Base-by-base conservation (phyloP, 2,888 invertebrate species). In the Choreutis nemorana region DNA sequence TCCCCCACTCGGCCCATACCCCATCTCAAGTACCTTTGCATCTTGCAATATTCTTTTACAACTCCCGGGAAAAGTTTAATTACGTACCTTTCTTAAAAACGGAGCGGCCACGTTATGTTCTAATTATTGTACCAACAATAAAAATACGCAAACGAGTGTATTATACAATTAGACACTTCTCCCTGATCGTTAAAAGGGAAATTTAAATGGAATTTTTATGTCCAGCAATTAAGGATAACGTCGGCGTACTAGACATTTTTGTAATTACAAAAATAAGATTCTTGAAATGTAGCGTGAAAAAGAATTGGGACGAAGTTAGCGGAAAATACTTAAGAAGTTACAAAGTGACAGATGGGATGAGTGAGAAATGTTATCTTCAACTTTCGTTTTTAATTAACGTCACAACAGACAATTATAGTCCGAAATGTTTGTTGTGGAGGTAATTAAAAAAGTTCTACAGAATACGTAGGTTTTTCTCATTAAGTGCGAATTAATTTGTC, bases 191-290 rank as follows among this genome's bases (percentile, higher is more conserved):
- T 77, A 78, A 78, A 79, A 78, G 66, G 79, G 73, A 79, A 80
- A 80, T 78, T 80, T 78, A 73, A 79, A 80, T 80, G 79, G 79
- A 80, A 79, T 80, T 80, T 79, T 79, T 79, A 79, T 78, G 78
- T 78, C 67, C 73, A 73, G 73, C 75, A 78, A 77, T 78, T 78
- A 78, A 78, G 78, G 77, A 77, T 75, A 78, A 77, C 70, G 77
- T 72, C 65, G 72, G 61, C 66, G 72, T 71, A 70, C 70, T 73
- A 73, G 77, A 78, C 77, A 75, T 77, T 78, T 77, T 78, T 77
- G 77, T 78, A 78, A 78, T 78, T 78, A 78, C 78, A 73, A 78
- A 77, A 78, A 78, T 78, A 77, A 73, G 78, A 75, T 75, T 77
- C 73, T 68, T 70, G 75, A 77, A 77, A 77, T 77, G 78, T 78